phyloP scores from a whole-genome alignment of 2,797 vertebrate genomes.

The Bradypodion pumilum region DNA sequence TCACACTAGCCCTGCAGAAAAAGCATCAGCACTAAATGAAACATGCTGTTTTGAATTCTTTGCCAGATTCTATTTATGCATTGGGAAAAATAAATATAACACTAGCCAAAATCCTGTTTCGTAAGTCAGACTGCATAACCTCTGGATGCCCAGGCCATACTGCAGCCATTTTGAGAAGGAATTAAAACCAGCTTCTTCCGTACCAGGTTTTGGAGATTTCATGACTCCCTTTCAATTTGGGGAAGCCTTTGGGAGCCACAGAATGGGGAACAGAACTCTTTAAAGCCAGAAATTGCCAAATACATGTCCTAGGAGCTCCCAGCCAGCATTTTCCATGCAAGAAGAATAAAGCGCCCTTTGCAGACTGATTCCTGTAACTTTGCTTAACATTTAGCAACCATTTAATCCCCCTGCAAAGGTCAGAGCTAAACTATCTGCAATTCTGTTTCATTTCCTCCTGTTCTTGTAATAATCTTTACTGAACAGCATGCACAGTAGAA shows the following conservation, averaged over 20 bases:
- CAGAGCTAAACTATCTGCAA: neutral
- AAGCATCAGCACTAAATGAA: neutral
- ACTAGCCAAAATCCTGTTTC: neutral
- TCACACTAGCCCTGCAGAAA: conserved; percentile 79
- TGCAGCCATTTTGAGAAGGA: no score
- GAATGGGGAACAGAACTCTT: no score
- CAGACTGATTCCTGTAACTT: neutral
- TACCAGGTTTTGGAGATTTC: no score
- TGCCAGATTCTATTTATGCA: neutral
- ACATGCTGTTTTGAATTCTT: neutral
- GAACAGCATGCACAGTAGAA: neutral
- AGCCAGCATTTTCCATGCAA: no score
- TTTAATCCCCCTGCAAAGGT: neutral
- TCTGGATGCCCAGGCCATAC: no score
- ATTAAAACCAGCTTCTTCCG: no score
- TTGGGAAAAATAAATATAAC: neutral
- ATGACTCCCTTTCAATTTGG: no score
- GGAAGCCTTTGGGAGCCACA: no score
- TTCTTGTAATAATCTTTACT: neutral
- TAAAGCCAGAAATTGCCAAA: no score
- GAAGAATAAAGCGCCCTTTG: no score
- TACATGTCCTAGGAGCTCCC: no score
- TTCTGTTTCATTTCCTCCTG: neutral
- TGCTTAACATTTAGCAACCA: neutral
- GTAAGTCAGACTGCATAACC: neutral